Evolutionary conservation across 1,140 invertebrate genomes (phyloP).

Genomic region (Mylabris phalerata): DNA sequence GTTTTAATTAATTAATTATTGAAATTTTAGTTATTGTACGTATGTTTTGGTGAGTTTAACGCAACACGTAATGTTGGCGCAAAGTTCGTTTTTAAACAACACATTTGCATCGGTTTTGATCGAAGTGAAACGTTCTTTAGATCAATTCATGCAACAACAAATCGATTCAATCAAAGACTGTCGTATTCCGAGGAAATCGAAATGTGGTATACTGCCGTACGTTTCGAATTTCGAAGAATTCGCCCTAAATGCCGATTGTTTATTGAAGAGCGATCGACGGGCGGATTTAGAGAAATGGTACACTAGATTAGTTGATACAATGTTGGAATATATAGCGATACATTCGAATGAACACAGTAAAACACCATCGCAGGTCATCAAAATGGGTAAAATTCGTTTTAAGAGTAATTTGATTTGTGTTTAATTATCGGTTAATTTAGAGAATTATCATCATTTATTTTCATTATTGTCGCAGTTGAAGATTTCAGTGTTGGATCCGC

Average conservation of each 20-base stretch:
- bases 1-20: neutral
- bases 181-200: conserved; percentile 59
- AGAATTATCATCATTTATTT: conserved; percentile 96
- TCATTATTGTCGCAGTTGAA: conserved; percentile 83
- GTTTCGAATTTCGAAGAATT: conserved; percentile 90
- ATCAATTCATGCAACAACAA: conserved; percentile 85
- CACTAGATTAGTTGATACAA: conserved; percentile 71
- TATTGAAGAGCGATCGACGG: conserved; percentile 82
- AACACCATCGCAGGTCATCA: conserved; percentile 89
- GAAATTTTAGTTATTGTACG: conserved; percentile 74
- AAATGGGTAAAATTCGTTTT: conserved; percentile 62
- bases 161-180: conserved; percentile 77
- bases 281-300: conserved; percentile 98
- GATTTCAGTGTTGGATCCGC: conserved; percentile 79
- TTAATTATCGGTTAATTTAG: conserved; percentile 45
- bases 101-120: conserved; percentile 83
- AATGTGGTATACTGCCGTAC: conserved; percentile 89
- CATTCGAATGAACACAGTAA: conserved; percentile 84
- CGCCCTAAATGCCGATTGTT: conserved; percentile 75
- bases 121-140: conserved; percentile 91
- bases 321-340: conserved; percentile 77
- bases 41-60: conserved; percentile 84
- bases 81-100: conserved; percentile 87
- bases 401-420: too few relatives aligned
- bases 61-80: conserved; percentile 83